Base-by-base conservation (phyloP, 2,888 invertebrate genomes). In the Noctua fimbriata region DNA sequence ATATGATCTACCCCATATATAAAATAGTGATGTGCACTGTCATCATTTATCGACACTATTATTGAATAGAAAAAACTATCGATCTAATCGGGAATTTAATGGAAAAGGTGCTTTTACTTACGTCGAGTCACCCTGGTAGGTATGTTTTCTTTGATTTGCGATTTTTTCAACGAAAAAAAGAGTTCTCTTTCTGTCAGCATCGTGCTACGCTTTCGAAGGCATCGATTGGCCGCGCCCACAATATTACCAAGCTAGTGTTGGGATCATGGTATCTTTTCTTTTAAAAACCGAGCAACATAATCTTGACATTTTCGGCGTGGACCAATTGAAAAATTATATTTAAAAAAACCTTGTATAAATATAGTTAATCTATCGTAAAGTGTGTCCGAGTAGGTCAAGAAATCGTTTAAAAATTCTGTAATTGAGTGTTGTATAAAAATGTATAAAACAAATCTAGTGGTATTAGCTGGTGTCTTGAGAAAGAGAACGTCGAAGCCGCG, bases 291-390 rank as follows among this genome's bases (percentile, higher is more conserved):
- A 78, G 52, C 66, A 74, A 87, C 32, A 71, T 47, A 70, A 83
- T 88, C 81, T 86, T 81, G 87, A 78, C 79, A 81, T 89, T 90
- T 89, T 89, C 82, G 91, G 91, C 89, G 91, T 90, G 91, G 93
- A 93, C 92, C 92, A 89, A 90, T 87, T 85, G 88, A 83, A 77
- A 76, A 76, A 63, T 60, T 80, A 79, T 80, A 73, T 80, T 69
- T 21, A 60, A 71, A 82, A 80, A 71, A 72, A 73, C 69, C 74
- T 83, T 86, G 83, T 88, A 84, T 84, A 83, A 86, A 83, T 75
- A 36, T 89, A 87, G 78, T 69, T 87, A 79, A 82, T 72, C 76
- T 76, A 81, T 86, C 55, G 79, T 88, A 81, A 84, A 60, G 66
- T 80, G 83, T 87, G 84, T 89, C 83, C 73, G 76, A 79, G 69